Conservation (phyloP, 2,113 vertebrate genomes). For the Psilopsiagon aurifrons region DNA sequence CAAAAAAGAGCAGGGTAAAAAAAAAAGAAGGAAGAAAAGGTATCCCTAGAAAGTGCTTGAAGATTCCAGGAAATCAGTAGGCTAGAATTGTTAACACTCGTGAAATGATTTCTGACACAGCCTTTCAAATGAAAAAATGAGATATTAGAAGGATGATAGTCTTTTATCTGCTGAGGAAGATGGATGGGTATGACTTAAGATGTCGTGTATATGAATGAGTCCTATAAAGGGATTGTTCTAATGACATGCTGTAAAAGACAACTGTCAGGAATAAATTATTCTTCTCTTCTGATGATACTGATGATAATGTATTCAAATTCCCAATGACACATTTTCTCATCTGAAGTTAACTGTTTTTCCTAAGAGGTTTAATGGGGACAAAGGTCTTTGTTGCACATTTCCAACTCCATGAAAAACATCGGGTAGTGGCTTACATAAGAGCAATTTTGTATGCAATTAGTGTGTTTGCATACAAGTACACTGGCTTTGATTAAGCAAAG, state of each 20-base stretch:
- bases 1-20: background rate
- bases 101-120: slow-evolving; percentile 66
- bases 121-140: slow-evolving; percentile 65
- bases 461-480: slow-evolving; percentile 45
- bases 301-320: slow-evolving; percentile 46
- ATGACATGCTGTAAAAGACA: slow-evolving; percentile 66
- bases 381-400: slow-evolving; percentile 13
- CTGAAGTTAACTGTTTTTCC: slow-evolving; percentile 19
- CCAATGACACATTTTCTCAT: background rate
- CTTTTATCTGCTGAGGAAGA: slow-evolving; percentile 67
- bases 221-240: slow-evolving; percentile 70
- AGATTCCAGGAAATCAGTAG: slow-evolving; percentile 28
- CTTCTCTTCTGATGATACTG: slow-evolving; percentile 57
- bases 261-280: slow-evolving; percentile 72
- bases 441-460: slow-evolving; percentile 35
- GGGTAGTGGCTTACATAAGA: background rate
- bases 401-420: background rate
- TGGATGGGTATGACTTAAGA: slow-evolving; percentile 71
- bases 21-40: background rate
- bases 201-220: slow-evolving; percentile 72
- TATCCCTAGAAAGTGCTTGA: background rate
- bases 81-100: slow-evolving; percentile 61
- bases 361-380: background rate
- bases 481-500: slow-evolving; percentile 45
- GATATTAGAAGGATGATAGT: slow-evolving; percentile 65